Conservation (phyloP, 2,888 invertebrate genomes). For the Trichopoda pennipes region DNA sequence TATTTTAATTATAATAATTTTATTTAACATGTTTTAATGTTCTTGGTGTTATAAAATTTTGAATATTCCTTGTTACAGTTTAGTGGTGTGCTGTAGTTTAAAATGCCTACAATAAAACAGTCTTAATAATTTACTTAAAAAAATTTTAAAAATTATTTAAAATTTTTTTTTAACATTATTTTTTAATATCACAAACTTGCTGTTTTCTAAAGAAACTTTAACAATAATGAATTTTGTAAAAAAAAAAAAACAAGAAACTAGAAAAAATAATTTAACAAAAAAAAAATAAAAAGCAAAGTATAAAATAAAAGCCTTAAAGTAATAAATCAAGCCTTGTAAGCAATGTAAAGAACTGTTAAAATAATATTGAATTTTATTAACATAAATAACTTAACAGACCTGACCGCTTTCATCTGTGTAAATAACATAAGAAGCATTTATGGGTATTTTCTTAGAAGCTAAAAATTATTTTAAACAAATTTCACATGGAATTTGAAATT, state of each 20-base stretch:
- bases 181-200: constrained; percentile 57
- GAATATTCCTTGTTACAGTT: not conserved
- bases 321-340: constrained; percentile 14
- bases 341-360: constrained; percentile 6
- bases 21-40: too few relatives aligned
- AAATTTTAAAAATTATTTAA: constrained; percentile 37
- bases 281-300: constrained; percentile 3
- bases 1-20: too few relatives aligned
- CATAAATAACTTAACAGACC: constrained; percentile 83
- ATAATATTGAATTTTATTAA: constrained; percentile 10
- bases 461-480: constrained; percentile 36
- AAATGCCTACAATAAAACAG: constrained; percentile 9
- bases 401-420: constrained; percentile 98
- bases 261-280: not conserved
- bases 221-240: constrained; percentile 13
- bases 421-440: constrained; percentile 96
- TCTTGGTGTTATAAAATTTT: not conserved
- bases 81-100: constrained; percentile 32
- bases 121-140: constrained; percentile 14
- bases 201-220: constrained; percentile 56
- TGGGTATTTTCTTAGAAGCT: constrained; percentile 85
- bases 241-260: constrained; percentile 63
- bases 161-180: constrained; percentile 14
- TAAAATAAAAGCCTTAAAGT: not conserved
- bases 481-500: too few relatives aligned